These are phyloP conservation scores for Nestor notabilis DNA, from an alignment of 2,113 vertebrate species.

Conservation along the genomic window DNA sequence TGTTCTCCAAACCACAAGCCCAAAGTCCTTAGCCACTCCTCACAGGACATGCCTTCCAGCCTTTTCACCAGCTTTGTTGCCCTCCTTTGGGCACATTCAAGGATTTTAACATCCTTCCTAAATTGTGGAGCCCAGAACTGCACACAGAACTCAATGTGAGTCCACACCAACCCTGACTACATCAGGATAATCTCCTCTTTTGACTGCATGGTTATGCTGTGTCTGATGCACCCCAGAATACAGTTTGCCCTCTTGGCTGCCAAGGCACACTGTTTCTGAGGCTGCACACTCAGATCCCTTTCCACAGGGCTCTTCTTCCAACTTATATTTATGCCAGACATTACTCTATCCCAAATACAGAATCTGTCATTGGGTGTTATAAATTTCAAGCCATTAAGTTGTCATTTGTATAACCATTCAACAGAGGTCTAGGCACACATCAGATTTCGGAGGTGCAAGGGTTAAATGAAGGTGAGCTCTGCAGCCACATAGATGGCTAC, in stretches of 20 bases:
- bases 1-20: background rate
- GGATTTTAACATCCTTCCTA: background rate
- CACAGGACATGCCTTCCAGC: background rate
- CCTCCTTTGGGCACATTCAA: background rate
- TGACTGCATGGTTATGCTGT: accelerated
- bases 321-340: accelerated
- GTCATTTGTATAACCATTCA: background rate
- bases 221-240: background rate
- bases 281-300: background rate
- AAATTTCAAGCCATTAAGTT: background rate
- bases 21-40: accelerated
- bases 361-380: background rate
- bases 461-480: background rate
- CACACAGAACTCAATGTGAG: no score
- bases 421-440: background rate
- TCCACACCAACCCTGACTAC: accelerated
- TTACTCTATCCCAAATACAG: background rate
- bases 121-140: background rate
- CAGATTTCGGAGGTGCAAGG: background rate
- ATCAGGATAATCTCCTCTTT: accelerated
- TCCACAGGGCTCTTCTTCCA: background rate
- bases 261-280: background rate
- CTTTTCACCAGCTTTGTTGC: background rate
- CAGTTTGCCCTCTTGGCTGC: background rate
- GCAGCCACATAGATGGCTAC: background rate